Evolutionary conservation across 2,113 vertebrate species (phyloP).

Genomic region (Hemibagrus wyckioides): DNA sequence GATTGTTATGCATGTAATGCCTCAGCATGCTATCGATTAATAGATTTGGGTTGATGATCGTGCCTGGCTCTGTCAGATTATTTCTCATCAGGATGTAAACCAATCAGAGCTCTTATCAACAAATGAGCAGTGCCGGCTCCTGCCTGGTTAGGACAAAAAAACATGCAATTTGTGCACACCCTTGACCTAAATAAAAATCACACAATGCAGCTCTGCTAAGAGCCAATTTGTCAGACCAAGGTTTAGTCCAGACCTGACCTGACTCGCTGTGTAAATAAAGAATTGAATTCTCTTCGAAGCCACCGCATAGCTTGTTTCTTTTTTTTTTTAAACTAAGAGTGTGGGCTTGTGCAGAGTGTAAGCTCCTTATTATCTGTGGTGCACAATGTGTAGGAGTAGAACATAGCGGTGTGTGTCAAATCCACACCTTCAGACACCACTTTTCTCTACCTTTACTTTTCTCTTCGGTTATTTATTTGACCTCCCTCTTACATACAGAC

Average conservation of each 20-base stretch:
- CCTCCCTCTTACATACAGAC: background rate
- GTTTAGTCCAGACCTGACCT: background rate
- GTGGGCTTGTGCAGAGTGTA: background rate
- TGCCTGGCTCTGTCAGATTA: background rate
- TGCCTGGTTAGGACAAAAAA: background rate
- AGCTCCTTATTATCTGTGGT: slow-evolving; percentile 25
- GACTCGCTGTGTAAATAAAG: background rate
- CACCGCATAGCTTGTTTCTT: background rate
- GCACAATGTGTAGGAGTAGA: background rate
- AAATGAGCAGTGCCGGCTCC: no score
- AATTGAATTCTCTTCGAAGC: background rate
- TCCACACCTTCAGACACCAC: slow-evolving; percentile 2
- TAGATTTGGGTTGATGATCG: background rate
- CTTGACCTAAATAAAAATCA: background rate
- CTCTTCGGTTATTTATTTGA: background rate
- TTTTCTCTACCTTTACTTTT: background rate
- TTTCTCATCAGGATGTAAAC: background rate
- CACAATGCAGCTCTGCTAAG: background rate
- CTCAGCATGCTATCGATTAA: background rate
- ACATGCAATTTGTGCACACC: background rate
- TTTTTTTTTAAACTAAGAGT: background rate
- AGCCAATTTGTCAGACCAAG: background rate
- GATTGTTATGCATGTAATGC: background rate
- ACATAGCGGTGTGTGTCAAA: background rate
- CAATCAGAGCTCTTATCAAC: background rate